Percentiles rank a stretch among this genome's conserved stretches.
phyloP scores from a whole-genome alignment of 2,888 invertebrate species.

The Amblyjoppa proteus region DNA sequence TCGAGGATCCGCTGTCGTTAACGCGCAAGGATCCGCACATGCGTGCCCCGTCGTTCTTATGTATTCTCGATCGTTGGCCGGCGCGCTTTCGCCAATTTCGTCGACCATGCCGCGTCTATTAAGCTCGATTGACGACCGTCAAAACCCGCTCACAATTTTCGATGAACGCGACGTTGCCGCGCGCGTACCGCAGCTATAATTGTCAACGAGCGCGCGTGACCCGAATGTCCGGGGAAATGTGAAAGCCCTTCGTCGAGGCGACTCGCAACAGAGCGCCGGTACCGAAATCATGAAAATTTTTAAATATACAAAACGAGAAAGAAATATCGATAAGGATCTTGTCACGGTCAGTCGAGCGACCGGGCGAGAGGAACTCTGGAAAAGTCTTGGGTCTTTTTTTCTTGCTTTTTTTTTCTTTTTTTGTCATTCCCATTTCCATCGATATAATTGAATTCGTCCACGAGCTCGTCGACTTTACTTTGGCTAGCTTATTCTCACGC shows the following conservation, averaged over 20 bases:
- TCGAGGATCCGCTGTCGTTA: constrained; percentile 16
- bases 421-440: constrained; percentile 16
- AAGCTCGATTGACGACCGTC: constrained; percentile 60
- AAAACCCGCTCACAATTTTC: constrained; percentile 70
- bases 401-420: not conserved
- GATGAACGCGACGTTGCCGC: constrained; percentile 58
- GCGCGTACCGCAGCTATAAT: constrained; percentile 69
- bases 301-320: not conserved
- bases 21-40: not conserved
- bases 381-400: constrained; percentile 6
- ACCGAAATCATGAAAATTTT: constrained; percentile 43
- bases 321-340: not conserved
- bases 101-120: constrained; percentile 56
- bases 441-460: constrained; percentile 56
- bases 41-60: constrained; percentile 18
- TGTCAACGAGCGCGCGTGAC: constrained; percentile 76
- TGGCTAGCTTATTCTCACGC: constrained; percentile 10
- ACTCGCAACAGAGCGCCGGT: constrained; percentile 28
- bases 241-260: constrained; percentile 61
- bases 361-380: not conserved
- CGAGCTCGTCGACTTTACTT: constrained; percentile 55
- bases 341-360: constrained; percentile 34
- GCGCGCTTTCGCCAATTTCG: not conserved
- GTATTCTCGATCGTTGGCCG: constrained; percentile 15
- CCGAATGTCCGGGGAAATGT: constrained; percentile 73